Base-by-base conservation (phyloP, 2,113 vertebrate species). In the Microcebus murinus region DNA sequence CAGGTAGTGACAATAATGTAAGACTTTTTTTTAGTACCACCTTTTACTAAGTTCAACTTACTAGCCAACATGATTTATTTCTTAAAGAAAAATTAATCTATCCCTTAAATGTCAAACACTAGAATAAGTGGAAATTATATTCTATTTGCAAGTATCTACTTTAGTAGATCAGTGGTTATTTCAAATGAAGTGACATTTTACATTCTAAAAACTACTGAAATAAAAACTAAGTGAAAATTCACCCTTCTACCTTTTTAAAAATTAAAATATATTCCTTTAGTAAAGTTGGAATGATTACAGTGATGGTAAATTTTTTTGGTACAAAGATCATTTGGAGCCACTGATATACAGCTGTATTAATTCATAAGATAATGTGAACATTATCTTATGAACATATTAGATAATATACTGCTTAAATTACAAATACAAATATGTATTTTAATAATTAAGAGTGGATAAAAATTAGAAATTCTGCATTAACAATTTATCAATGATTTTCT, bases 161-260 rank as follows among this genome's bases (percentile, higher is more conserved):
- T 86, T 36, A 88, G n/a, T 73, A 94, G n/a, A 80, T 63, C 10
- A 59, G n/a, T 85, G 29, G 90, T 84, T 59, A 94, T 83, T 83
- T 87, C 52, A 95, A 85, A 63, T 31, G 17, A 77, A 27, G 42
- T 91, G 20, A 93, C 31, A 91, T 80, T 90, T 91, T 36, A 83
- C 31, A 94, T n/a, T n/a, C 18, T 89, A 59, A 76, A 50, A 95
- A 59, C 31, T 91, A 88, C 8, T 83, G 21, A 95, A 92, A 89
- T 70, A 48, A 50, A 88, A 88, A 84, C 34, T 81, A 82, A 76
- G 8, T 68, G 48, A 89, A 79, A 96, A 86, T 29, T 63, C 1
- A 4, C 8, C 8, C 18, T 9, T 4, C 23, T 55, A 17, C 18
- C 8, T 67, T 71, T 89, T 71, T 23, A 70, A 80, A 92, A 36